Conservation (phyloP, 2,113 vertebrate species). For the Coptodon bakossiorum region DNA sequence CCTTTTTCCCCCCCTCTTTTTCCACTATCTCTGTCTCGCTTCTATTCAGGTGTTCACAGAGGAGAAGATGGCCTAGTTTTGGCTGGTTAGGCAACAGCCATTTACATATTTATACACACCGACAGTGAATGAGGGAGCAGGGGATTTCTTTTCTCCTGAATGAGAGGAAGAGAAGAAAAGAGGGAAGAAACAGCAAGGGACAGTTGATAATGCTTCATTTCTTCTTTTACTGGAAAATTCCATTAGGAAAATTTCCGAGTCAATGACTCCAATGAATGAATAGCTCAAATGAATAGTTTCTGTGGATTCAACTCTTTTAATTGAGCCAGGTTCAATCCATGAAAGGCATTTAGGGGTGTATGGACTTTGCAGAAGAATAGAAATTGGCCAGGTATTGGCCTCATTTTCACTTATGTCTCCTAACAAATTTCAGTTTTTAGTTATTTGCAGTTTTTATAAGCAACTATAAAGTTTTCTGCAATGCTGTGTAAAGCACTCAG, state of each 20-base stretch:
- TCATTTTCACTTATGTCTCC: not conserved
- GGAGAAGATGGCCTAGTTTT: slow-evolving; percentile 46
- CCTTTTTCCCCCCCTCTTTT: not conserved
- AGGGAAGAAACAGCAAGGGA: not conserved
- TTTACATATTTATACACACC: slow-evolving; percentile 37
- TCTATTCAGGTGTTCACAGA: slow-evolving; percentile 44
- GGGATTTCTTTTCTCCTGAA: slow-evolving; percentile 14
- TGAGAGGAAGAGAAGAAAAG: not conserved
- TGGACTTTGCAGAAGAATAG: not conserved
- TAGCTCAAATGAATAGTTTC: slow-evolving; percentile 29
- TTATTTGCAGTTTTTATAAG: not conserved
- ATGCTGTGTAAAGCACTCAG: not conserved
- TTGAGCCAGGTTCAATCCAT: slow-evolving; percentile 40
- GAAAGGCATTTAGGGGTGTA: not conserved
- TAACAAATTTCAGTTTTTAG: not conserved
- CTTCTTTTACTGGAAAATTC: slow-evolving; percentile 48
- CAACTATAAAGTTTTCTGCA: not conserved
- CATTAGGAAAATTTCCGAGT: slow-evolving; percentile 51
- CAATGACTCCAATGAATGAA: slow-evolving; percentile 47
- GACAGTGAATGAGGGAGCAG: not conserved
- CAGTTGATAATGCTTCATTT: slow-evolving; percentile 43
- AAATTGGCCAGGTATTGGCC: not conserved
- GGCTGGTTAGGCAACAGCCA: slow-evolving; percentile 29
- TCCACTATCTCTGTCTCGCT: not conserved
- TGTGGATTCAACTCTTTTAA: slow-evolving; percentile 36